Conservation (phyloP, 2,888 invertebrate species). For the Lithophane ornitopus region DNA sequence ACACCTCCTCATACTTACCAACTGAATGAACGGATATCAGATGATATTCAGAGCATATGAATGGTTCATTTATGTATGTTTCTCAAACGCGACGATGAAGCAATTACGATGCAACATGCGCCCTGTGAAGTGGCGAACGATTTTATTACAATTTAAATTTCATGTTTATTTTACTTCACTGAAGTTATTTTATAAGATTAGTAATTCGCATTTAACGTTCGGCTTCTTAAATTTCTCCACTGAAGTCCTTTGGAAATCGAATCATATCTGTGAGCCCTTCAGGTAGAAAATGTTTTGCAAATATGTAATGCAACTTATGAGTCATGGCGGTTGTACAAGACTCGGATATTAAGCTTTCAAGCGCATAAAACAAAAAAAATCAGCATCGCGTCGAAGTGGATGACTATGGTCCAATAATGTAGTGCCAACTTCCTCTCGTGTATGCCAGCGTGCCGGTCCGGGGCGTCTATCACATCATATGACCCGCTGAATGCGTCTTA, state of each 20-base stretch:
- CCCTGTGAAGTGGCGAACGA: conserved; percentile 71
- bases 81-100: conserved; percentile 79
- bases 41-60: conserved; percentile 67
- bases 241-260: conserved; percentile 22
- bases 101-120: conserved; percentile 79
- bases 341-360: conserved; percentile 70
- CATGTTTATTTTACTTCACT: conserved; percentile 73
- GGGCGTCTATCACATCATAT: conserved; percentile 85
- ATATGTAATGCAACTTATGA: conserved; percentile 49
- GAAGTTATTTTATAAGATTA: conserved; percentile 69
- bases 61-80: conserved; percentile 69
- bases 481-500: conserved; percentile 89
- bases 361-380: conserved; percentile 79
- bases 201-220: conserved; percentile 63
- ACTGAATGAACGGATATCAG: conserved; percentile 67
- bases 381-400: conserved; percentile 78
- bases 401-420: conserved; percentile 82
- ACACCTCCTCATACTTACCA: conserved; percentile 42
- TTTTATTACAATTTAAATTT: conserved; percentile 76
- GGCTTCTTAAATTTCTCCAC: conserved; percentile 33
- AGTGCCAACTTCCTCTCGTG: conserved; percentile 82
- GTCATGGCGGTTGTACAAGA: conserved; percentile 66
- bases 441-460: conserved; percentile 81
- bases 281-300: conserved; percentile 31
- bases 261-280: conserved; percentile 15